Conservation (phyloP, 2,888 invertebrate genomes). For the Palloptera scutellata region DNA sequence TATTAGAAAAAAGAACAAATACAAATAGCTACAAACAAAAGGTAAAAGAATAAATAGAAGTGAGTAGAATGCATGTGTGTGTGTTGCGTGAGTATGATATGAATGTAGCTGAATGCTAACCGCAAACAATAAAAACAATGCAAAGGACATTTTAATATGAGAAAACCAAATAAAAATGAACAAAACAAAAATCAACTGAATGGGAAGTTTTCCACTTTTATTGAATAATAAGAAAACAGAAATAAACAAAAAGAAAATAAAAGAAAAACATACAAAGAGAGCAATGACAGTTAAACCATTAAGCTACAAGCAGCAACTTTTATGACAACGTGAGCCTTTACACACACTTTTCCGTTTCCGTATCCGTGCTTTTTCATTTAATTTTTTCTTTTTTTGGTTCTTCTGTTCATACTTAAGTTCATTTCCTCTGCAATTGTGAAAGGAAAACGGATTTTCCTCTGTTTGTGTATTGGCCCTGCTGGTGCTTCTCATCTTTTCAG, state of each 20-base stretch:
- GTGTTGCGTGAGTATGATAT: background rate
- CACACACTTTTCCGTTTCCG: no score
- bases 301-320: no score
- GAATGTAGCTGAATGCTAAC: background rate
- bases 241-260: background rate
- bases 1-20: background rate
- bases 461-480: no score
- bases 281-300: no score
- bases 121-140: background rate
- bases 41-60: background rate
- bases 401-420: no score
- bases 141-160: background rate
- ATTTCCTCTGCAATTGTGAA: no score
- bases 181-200: background rate
- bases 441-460: no score
- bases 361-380: no score
- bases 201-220: background rate
- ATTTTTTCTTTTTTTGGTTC: no score
- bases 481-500: no score
- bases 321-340: no score
- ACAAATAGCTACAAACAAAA: background rate
- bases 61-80: background rate
- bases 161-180: background rate
- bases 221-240: background rate
- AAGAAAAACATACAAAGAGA: no score